Evolutionary conservation across 2,888 invertebrate species (phyloP).

Genomic region (Biston betularia): DNA sequence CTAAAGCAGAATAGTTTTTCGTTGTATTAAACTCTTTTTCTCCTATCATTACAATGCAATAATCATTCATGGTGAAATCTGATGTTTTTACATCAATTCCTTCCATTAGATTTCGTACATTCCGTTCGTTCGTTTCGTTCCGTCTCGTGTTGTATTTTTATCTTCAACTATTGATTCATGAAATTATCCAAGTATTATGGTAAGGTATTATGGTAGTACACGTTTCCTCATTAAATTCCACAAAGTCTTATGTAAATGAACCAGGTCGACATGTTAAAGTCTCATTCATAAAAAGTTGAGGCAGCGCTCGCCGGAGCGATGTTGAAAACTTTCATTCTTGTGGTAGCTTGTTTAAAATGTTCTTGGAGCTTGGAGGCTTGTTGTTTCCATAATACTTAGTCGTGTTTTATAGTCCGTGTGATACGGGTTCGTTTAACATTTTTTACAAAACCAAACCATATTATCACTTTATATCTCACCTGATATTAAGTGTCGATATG

Average conservation of each 20-base stretch:
- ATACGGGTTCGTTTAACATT: neutral
- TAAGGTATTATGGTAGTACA: neutral
- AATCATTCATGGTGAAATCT: too few species aligned
- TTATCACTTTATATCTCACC: too few species aligned
- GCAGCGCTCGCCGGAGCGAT: slow-evolving; percentile 1
- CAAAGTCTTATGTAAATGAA: slow-evolving; percentile 9
- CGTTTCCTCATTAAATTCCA: slow-evolving; percentile 5
- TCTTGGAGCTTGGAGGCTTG: slow-evolving; percentile 5
- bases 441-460: too few species aligned
- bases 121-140: too few species aligned
- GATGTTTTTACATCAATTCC: too few species aligned
- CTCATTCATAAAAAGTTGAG: slow-evolving; percentile 18
- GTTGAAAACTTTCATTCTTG: slow-evolving; percentile 11
- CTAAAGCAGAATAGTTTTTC: too few species aligned
- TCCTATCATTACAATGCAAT: too few species aligned
- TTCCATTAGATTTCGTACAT: too few species aligned
- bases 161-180: too few species aligned
- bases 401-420: slow-evolving; percentile 12
- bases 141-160: slow-evolving; percentile 8
- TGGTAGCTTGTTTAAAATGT: slow-evolving; percentile 24
- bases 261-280: slow-evolving; percentile 4
- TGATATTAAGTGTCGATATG: too few species aligned
- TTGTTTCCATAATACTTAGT: slow-evolving; percentile 1
- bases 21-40: too few species aligned
- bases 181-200: neutral